Conservation (phyloP, 2,797 vertebrate species). For the Choloepus didactylus region DNA sequence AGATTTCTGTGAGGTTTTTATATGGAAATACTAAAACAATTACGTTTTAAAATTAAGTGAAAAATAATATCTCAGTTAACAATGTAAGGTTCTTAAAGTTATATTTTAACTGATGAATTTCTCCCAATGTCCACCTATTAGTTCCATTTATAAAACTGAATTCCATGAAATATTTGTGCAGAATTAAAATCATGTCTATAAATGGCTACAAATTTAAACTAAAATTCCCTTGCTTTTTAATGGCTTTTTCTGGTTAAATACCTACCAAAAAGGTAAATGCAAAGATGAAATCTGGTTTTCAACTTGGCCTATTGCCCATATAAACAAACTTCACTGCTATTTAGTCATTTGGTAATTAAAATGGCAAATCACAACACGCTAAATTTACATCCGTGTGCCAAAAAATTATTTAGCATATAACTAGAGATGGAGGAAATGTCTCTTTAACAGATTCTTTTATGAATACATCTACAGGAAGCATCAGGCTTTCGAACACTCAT, state of each 20-base stretch:
- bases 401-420: constrained; percentile 81
- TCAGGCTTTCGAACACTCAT: constrained; percentile 76
- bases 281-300: constrained; percentile 74
- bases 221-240: constrained; percentile 62
- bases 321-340: constrained; percentile 68
- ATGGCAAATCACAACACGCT: constrained; percentile 71
- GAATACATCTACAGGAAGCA: constrained; percentile 79
- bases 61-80: constrained; percentile 65
- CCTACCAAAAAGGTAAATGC: constrained; percentile 64
- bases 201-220: constrained; percentile 66
- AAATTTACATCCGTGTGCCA: constrained; percentile 74
- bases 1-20: background rate
- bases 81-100: constrained; percentile 60
- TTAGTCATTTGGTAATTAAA: constrained; percentile 80
- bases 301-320: constrained; percentile 60
- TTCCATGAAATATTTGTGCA: constrained; percentile 65
- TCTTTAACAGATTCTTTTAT: constrained; percentile 86
- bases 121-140: background rate
- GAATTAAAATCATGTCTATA: constrained; percentile 67
- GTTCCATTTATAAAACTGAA: constrained; percentile 62
- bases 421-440: constrained; percentile 80
- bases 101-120: constrained; percentile 66
- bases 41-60: constrained; percentile 61
- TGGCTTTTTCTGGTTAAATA: constrained; percentile 67
- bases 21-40: constrained; percentile 45